Evolutionary conservation across 2,888 invertebrate species (phyloP).

Genomic region (Andrena camellia): DNA sequence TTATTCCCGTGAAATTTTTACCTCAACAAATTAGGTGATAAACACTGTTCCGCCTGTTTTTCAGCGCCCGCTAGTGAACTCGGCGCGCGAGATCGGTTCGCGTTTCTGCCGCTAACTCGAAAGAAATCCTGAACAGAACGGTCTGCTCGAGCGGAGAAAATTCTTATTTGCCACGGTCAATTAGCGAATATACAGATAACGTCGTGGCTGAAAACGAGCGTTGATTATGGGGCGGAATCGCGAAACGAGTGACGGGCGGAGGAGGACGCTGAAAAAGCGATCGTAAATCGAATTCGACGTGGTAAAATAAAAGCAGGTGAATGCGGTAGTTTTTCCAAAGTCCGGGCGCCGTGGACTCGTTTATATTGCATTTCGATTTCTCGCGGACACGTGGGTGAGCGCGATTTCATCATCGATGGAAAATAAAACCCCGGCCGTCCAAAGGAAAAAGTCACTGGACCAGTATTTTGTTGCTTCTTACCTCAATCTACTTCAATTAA

Average conservation of each 20-base stretch:
- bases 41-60: background rate
- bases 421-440: background rate
- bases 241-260: constrained; percentile 5
- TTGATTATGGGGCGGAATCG: background rate
- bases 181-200: constrained; percentile 66
- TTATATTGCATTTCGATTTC: background rate
- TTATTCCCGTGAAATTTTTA: too few species aligned
- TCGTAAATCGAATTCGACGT: constrained; percentile 21
- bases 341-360: background rate
- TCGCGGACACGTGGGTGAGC: background rate
- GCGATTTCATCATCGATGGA: background rate
- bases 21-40: too few species aligned
- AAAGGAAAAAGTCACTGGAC: background rate
- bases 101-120: constrained; percentile 48
- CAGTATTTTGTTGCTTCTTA: constrained; percentile 9
- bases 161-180: constrained; percentile 77
- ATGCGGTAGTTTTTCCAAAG: background rate
- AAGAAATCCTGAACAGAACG: constrained; percentile 57
- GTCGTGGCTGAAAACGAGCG: constrained; percentile 42
- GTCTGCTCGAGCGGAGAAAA: constrained; percentile 69
- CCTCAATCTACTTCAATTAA: constrained; percentile 16
- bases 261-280: constrained; percentile 19
- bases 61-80: background rate
- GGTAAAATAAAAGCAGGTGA: background rate
- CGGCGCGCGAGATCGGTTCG: constrained; percentile 20